phyloP scores from a whole-genome alignment of 2,888 invertebrate species.

The Heteromurus nitidus region DNA sequence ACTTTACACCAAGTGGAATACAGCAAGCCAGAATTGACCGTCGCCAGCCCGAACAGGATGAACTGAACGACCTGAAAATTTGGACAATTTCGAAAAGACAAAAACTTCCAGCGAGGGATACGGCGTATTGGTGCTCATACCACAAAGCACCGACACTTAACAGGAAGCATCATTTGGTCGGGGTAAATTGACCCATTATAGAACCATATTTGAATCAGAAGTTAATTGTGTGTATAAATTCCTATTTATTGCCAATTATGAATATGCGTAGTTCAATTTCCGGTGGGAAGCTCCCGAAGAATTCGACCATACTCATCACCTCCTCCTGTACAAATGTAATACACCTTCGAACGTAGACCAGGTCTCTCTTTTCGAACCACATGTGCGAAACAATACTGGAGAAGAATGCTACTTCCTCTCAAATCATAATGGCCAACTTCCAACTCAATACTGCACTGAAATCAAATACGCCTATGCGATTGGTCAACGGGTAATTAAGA shows the following conservation, averaged over 20 bases:
- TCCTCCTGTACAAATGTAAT: constrained; percentile 1
- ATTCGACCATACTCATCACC: constrained; percentile 10
- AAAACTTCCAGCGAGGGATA: not conserved
- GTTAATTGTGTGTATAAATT: not conserved
- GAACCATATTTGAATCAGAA: too few species aligned
- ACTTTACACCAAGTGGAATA: constrained; percentile 5
- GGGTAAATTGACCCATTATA: constrained; percentile 5
- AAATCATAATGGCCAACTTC: not conserved
- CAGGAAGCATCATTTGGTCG: constrained; percentile 40
- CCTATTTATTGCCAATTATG: not conserved
- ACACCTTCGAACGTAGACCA: not conserved
- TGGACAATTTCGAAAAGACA: not conserved
- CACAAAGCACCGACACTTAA: constrained; percentile 8
- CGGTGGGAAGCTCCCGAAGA: not conserved
- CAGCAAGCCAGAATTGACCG: not conserved
- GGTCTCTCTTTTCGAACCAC: not conserved
- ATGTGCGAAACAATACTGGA: not conserved
- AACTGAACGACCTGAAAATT: constrained; percentile 1
- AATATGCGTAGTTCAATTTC: not conserved
- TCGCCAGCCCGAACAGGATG: not conserved
- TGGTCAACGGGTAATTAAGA: not conserved
- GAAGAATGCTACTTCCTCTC: constrained; percentile 11
- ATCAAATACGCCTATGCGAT: constrained; percentile 8
- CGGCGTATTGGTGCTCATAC: constrained; percentile 27
- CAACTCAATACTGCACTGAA: constrained; percentile 39